Evolutionary conservation across 2,797 vertebrate genomes (phyloP).

Genomic region (Brachyalestes nurse): DNA sequence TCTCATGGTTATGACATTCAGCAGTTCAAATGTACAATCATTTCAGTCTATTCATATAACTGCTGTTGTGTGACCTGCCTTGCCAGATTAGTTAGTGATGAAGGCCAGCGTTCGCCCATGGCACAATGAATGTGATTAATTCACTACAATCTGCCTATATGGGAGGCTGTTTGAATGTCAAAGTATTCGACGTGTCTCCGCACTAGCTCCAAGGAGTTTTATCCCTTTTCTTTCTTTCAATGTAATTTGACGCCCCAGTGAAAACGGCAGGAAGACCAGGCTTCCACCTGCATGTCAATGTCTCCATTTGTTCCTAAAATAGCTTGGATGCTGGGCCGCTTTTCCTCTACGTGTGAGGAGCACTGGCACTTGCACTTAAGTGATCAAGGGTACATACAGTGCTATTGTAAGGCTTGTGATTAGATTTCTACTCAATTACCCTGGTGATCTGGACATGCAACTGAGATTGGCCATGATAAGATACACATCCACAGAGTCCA

Average conservation of each 20-base stretch:
- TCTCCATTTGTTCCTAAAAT: slow-evolving; percentile 35
- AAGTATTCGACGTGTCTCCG: slow-evolving; percentile 32
- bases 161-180: slow-evolving; percentile 43
- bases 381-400: slow-evolving; percentile 13
- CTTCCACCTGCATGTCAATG: slow-evolving; percentile 55
- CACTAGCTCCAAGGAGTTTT: slow-evolving; percentile 32
- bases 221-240: slow-evolving; percentile 15
- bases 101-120: slow-evolving; percentile 29
- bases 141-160: background rate
- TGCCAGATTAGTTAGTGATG: slow-evolving; percentile 22
- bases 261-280: slow-evolving; percentile 37
- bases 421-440: slow-evolving; percentile 37
- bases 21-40: slow-evolving; percentile 14
- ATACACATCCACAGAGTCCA: slow-evolving; percentile 21
- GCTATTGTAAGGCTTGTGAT: slow-evolving; percentile 29
- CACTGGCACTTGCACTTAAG: slow-evolving; percentile 14
- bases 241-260: slow-evolving; percentile 56
- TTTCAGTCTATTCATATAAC: slow-evolving; percentile 25
- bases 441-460: slow-evolving; percentile 22
- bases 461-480: slow-evolving; percentile 27
- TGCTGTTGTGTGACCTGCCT: slow-evolving; percentile 17
- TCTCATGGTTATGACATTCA: slow-evolving; percentile 17
- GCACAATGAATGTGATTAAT: slow-evolving; percentile 28
- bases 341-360: slow-evolving; percentile 1
- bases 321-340: slow-evolving; percentile 5